Conservation (phyloP, 2,888 invertebrate genomes). For the Charanyca ferruginea region DNA sequence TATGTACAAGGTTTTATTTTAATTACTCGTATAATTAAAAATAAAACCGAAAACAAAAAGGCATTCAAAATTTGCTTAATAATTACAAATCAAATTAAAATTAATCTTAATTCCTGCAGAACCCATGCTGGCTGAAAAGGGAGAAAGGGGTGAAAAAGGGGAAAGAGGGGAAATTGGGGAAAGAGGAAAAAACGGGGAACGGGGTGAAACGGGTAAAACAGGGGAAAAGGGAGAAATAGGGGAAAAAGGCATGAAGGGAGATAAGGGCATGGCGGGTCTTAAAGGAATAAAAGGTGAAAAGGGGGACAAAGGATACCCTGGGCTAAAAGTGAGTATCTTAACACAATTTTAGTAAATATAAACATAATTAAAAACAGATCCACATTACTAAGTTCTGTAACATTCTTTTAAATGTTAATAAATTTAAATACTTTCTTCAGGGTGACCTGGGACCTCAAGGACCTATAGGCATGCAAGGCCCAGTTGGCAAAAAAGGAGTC, state of each 20-base stretch:
- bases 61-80: too few relatives aligned
- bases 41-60: too few relatives aligned
- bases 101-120: slow-evolving; percentile 16
- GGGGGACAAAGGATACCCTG: slow-evolving; percentile 57
- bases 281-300: slow-evolving; percentile 48
- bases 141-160: slow-evolving; percentile 40
- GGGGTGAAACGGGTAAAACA: neutral
- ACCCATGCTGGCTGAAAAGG: slow-evolving; percentile 6
- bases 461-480: slow-evolving; percentile 28
- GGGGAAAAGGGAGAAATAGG: slow-evolving; percentile 1
- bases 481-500: slow-evolving; percentile 28
- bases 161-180: slow-evolving; percentile 37
- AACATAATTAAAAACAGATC: too few relatives aligned
- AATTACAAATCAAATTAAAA: neutral
- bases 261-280: slow-evolving; percentile 5
- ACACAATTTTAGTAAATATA: neutral
- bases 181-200: slow-evolving; percentile 55
- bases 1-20: too few relatives aligned
- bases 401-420: too few relatives aligned
- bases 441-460: slow-evolving; percentile 64
- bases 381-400: too few relatives aligned
- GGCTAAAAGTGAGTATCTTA: slow-evolving; percentile 58
- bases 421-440: slow-evolving; percentile 13
- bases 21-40: too few relatives aligned
- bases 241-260: slow-evolving; percentile 27